Percentiles rank a stretch among this genome's conserved stretches.
phyloP scores from a whole-genome alignment of 92 coral and sea anemone species.

The Blastomussa wellsi region DNA sequence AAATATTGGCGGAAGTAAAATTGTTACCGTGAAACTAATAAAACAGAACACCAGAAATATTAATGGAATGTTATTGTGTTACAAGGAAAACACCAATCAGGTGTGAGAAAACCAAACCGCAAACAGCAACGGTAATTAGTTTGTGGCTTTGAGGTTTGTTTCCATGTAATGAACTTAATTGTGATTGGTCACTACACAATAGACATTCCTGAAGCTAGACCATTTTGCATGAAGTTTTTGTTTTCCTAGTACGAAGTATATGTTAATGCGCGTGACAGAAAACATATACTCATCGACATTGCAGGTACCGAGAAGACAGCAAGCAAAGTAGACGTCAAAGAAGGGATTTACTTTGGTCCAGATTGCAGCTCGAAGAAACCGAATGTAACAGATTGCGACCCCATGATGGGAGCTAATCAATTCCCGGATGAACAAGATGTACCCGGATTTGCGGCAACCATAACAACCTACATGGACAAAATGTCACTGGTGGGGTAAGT shows the following conservation, averaged over 20 bases:
- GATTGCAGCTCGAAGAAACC: conserved; percentile 42
- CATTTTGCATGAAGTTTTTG: background rate
- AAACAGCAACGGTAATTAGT: too few relatives aligned
- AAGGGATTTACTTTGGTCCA: conserved; percentile 77
- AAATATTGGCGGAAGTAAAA: too few relatives aligned
- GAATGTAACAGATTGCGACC: conserved; percentile 29
- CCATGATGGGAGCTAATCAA: conserved; percentile 69
- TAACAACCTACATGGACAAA: conserved; percentile 42
- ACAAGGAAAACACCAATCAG: too few relatives aligned
- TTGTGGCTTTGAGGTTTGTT: too few relatives aligned
- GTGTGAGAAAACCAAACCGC: too few relatives aligned
- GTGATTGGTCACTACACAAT: too few relatives aligned
- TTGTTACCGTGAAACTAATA: too few relatives aligned
- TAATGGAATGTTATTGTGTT: too few relatives aligned
- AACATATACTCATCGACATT: background rate
- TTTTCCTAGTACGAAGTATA: background rate
- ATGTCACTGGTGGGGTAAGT: conserved; percentile 69
- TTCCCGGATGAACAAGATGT: conserved; percentile 60
- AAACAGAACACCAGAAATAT: too few relatives aligned
- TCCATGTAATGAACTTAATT: too few relatives aligned
- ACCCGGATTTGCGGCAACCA: conserved; percentile 49
- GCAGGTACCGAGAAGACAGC: conserved; percentile 53
- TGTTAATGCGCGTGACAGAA: background rate
- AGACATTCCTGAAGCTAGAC: too few relatives aligned
- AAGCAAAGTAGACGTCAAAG: conserved; percentile 64